phyloP scores from a whole-genome alignment of 2,888 invertebrate genomes.

The Lypha dubia region DNA sequence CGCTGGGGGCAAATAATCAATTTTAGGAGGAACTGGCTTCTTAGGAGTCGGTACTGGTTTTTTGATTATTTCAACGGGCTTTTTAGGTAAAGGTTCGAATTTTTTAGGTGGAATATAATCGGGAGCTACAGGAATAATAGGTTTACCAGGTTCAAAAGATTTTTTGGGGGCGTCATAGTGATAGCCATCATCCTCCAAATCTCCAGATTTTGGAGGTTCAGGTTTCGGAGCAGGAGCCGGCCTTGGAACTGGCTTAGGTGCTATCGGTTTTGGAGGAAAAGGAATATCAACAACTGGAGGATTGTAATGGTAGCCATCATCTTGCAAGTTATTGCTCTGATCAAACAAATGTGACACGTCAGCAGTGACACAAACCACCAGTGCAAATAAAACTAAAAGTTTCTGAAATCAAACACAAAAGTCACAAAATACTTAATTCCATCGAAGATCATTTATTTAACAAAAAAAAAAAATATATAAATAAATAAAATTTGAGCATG shows the following conservation, averaged over 20 bases:
- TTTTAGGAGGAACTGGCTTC: slow-evolving; percentile 52
- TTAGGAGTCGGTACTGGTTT: slow-evolving; percentile 1
- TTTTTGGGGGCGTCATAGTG: slow-evolving; percentile 36
- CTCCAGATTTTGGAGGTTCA: slow-evolving; percentile 23
- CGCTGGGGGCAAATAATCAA: slow-evolving; percentile 71
- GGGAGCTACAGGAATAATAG: slow-evolving; percentile 17
- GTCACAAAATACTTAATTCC: neutral
- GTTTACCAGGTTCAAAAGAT: slow-evolving; percentile 31
- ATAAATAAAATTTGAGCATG: no score
- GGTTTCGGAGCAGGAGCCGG: slow-evolving; percentile 40
- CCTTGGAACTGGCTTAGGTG: slow-evolving; percentile 60
- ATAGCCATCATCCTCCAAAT: slow-evolving; percentile 39
- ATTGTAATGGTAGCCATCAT: slow-evolving; percentile 80
- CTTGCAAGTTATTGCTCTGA: slow-evolving; percentile 78
- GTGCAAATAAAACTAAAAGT: slow-evolving; percentile 78
- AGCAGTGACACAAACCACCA: slow-evolving; percentile 79
- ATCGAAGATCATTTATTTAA: neutral
- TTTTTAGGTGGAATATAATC: neutral
- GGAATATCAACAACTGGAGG: slow-evolving; percentile 77
- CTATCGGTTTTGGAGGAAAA: slow-evolving; percentile 36
- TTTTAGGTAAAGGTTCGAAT: neutral
- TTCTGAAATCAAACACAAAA: slow-evolving; percentile 75
- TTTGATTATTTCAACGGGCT: slow-evolving; percentile 1
- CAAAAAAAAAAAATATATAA: no score
- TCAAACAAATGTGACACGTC: slow-evolving; percentile 81